Percentiles rank a stretch among this genome's conserved stretches.
Evolutionary conservation across 1,140 invertebrate species (phyloP).

Genomic region (Aphis craccivora): DNA sequence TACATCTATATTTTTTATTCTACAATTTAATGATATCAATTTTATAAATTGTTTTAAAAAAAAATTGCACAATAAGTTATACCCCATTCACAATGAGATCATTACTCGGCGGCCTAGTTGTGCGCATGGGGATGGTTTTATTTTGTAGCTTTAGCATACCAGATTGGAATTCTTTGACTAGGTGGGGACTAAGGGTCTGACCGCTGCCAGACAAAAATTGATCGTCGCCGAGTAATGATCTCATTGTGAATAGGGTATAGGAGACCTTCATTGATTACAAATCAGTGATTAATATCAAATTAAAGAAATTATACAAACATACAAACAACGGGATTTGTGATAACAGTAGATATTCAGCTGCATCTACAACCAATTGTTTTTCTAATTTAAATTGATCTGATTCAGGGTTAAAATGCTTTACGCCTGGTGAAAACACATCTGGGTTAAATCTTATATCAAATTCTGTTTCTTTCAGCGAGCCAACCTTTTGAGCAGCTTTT

Average conservation of each 20-base stretch:
- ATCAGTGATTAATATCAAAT: neutral
- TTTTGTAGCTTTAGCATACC: no score
- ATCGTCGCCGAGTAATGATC: no score
- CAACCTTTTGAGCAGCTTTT: conserved; percentile 86
- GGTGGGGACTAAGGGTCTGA: no score
- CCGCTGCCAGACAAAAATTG: no score
- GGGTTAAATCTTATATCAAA: conserved; percentile 98
- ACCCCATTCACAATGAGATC: no score
- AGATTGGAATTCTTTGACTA: no score
- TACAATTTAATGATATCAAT: no score
- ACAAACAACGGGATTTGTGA: conserved; percentile 94
- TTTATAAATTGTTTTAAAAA: no score
- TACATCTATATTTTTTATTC: no score
- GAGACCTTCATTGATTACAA: neutral
- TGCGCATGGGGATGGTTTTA: no score
- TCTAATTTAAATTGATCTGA: conserved; percentile 79
- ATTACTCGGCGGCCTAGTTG: no score
- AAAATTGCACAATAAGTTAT: no score
- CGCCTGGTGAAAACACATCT: conserved; percentile 94
- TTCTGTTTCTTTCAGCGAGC: conserved; percentile 91
- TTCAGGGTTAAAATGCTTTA: conserved; percentile 79
- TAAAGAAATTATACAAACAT: conserved; percentile 64
- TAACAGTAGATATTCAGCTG: conserved; percentile 91
- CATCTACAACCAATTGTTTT: conserved; percentile 89
- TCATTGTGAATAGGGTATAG: neutral